Evolutionary conservation across 1,140 invertebrate species (phyloP).

Genomic region (Potamilus streckersoni): DNA sequence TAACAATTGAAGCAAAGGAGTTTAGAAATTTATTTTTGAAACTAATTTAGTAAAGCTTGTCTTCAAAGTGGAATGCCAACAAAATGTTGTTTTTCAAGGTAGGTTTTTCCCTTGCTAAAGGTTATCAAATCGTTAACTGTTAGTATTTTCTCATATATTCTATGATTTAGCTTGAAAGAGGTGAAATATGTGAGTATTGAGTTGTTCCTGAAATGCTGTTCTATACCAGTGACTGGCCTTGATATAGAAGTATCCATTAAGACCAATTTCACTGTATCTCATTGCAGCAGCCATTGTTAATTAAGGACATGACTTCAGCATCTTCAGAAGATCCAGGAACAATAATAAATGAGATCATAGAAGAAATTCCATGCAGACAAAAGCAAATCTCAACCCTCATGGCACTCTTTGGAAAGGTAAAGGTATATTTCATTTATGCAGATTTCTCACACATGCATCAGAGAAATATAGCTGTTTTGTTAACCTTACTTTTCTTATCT

Average conservation of each 20-base stretch:
- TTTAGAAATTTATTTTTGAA: too few species aligned
- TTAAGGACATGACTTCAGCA: neutral
- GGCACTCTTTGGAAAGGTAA: conserved; percentile 48
- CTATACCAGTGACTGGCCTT: neutral
- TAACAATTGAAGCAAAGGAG: too few species aligned
- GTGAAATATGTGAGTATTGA: too few species aligned
- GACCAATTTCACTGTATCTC: neutral
- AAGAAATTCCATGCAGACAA: conserved; percentile 33
- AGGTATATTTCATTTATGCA: neutral
- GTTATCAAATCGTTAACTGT: too few species aligned
- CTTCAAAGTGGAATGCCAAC: too few species aligned
- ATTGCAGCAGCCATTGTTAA: neutral
- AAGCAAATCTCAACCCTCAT: conserved; percentile 39
- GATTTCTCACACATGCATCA: neutral
- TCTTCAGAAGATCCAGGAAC: neutral
- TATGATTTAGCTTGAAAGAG: too few species aligned
- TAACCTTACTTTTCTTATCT: too few species aligned
- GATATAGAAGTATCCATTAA: neutral
- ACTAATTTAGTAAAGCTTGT: too few species aligned
- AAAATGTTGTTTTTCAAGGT: too few species aligned
- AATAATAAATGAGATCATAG: neutral
- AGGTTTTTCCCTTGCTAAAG: too few species aligned
- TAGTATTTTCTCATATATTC: too few species aligned
- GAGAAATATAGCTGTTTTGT: too few species aligned
- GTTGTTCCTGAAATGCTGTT: neutral